Evolutionary conservation across 2,888 invertebrate species (phyloP), one percentile per base, ranked within the genome.

Genomic region (Teinopalpus imperialis): DNA sequence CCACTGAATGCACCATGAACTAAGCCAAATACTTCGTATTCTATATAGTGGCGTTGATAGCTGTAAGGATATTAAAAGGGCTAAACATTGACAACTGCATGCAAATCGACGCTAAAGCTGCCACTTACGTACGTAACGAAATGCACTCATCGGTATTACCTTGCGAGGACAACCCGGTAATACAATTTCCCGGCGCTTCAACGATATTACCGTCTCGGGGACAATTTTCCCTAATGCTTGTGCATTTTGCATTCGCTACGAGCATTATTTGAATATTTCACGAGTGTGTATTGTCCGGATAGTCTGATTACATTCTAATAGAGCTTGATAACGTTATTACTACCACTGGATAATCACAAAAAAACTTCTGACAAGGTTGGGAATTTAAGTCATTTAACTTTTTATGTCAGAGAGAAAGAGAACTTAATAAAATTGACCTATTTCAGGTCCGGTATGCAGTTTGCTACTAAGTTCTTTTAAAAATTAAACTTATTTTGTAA

Each of bases 201-300:
- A 58, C 62, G 64, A 61, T 72, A 82, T 71, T 74, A 73, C 81
- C 73, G 68, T 79, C 87, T 81, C 73, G 86, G 82, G 86, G 65
- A 79, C 83, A 74, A 81, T 86, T 85, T 77, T 57, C 68, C 58
- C 69, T 80, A 79, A 85, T 83, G 71, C 69, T 67, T 62, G 59
- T 73, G 72, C 75, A 74, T 63, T 58, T 62, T 52, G 53, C 55
- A 57, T 66, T 66, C 63, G 57, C 62, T 67, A 60, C 58, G 62
- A 61, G 61, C 62, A 66, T 72, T 74, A 69, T 75, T 75, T 70
- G 67, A 74, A 71, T 47, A 72, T 74, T 69, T 69, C 63, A 61
- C 52, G 52, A 10, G 24, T 41, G 41, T 41, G 48, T 49, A 61
- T 65, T 52, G 43, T 61, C 56, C 54, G 52, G 54, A 52, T 49